A percentile compares a stretch with the other conserved stretches of the same genome.
phyloP scores from a whole-genome alignment of 2,797 vertebrate species.

The Notamacropus eugenii region DNA sequence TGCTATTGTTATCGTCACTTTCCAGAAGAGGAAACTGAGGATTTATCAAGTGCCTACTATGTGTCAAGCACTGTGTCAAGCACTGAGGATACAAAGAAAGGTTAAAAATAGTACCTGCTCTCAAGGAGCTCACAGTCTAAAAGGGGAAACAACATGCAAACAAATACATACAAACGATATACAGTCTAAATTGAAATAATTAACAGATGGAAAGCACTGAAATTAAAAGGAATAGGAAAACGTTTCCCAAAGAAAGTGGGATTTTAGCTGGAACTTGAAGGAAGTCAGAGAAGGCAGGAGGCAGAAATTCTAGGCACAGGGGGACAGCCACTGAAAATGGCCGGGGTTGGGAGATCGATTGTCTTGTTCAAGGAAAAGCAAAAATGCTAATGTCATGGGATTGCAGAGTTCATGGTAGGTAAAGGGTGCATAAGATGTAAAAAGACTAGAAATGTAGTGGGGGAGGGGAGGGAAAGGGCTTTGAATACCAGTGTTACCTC shows the following conservation, averaged over 20 bases:
- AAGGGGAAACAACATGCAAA: background rate
- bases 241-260: background rate
- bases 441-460: background rate
- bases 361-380: background rate
- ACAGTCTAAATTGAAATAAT: background rate
- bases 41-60: background rate
- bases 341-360: background rate
- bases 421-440: background rate
- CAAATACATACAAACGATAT: background rate
- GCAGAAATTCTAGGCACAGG: background rate
- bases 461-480: background rate
- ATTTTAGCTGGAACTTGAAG: background rate
- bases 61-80: background rate
- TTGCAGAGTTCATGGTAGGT: background rate
- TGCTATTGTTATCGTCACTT: background rate
- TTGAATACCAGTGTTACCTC: background rate
- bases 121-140: background rate
- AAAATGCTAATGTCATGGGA: background rate
- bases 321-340: background rate
- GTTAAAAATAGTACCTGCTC: background rate
- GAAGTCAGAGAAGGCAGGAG: background rate
- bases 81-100: background rate
- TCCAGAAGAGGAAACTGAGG: background rate
- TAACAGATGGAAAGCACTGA: background rate
- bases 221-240: background rate